A percentile compares a stretch with the other conserved stretches of the same genome.
Conservation (phyloP, 2,797 vertebrate genomes). For the Myotis myotis region DNA sequence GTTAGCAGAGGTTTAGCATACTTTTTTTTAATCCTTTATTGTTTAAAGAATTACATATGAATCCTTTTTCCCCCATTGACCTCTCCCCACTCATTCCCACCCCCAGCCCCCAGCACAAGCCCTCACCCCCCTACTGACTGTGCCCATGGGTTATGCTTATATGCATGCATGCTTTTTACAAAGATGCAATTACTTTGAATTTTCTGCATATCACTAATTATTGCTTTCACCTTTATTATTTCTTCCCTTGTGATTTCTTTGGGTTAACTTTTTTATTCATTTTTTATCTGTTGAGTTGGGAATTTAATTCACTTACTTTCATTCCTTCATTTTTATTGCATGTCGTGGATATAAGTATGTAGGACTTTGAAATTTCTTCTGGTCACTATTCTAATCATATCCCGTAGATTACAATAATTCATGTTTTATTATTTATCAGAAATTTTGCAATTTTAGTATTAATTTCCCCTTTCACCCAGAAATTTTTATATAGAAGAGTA, state of each 20-base stretch:
- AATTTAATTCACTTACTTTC: not conserved
- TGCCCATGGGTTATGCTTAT: no score
- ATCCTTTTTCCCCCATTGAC: no score
- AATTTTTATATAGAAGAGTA: not conserved
- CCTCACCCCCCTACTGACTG: no score
- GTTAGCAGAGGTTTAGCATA: not conserved
- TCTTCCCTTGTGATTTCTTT: not conserved
- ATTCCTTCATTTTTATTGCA: not conserved
- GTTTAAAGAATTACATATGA: no score
- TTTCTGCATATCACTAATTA: not conserved
- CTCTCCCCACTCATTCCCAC: no score
- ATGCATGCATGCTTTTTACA: not conserved
- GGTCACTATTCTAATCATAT: not conserved
- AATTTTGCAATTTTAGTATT: conserved; percentile 12
- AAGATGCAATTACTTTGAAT: not conserved
- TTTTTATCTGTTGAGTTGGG: not conserved
- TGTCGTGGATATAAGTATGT: not conserved
- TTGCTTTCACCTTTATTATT: not conserved
- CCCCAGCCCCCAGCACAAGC: no score
- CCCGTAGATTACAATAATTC: not conserved
- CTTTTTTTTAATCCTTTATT: not conserved
- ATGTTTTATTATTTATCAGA: conserved; percentile 1
- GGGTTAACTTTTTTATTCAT: not conserved
- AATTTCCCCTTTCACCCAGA: not conserved
- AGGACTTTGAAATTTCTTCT: not conserved